Evolutionary conservation across 2,888 invertebrate genomes (phyloP), one percentile per base, ranked within the genome.

Genomic region (Branchellion lobata): DNA sequence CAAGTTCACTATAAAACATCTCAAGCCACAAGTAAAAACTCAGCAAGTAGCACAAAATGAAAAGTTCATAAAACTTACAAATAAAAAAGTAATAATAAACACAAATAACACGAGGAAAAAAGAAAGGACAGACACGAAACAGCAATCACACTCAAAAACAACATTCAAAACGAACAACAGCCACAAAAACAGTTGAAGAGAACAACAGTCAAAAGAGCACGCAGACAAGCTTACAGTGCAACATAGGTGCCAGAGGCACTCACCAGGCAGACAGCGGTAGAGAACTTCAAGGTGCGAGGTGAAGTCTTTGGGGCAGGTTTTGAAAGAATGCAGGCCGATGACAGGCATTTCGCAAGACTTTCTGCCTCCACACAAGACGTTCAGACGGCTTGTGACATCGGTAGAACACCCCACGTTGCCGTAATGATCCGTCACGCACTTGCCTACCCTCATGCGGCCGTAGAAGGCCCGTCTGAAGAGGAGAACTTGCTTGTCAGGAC

Each of bases 271-370:
- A 51, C 82, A 82, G 24, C 36, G 34, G 33, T 81, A 82, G 24
- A 68, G 34, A 8, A 79, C 82, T 61, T 81, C 80, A 24, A 82
- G 80, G 74, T 81, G 81, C 27, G 80, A 78, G 34, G 68, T 77
- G 72, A 82, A 79, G 72, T 82, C 82, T 5, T 53, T 69, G 8
- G 82, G 81, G 51, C 82, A 82, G 3, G 80, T 80, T 33, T 80
- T 72, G 53, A 79, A 78, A 47, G 75, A 73, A 69, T 82, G 82
- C 34, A 82, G 80, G 14, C 81, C 77, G 57, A 82, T 81, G 53
- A 82, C 81, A 47, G 69, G 79, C 47, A 82, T 68, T 29, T 71
- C 34, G 76, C 82, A 82, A 18, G 29, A 33, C 36, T 75, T 72
- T 31, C 79, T 74, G 1, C 79, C 81, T 0, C 79, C 75, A 65